A percentile compares a stretch with the other conserved stretches of the same genome.
These are phyloP conservation scores for Agonopterix subpropinquella DNA, from an alignment of 2,888 invertebrate genomes.

Conservation along the genomic window DNA sequence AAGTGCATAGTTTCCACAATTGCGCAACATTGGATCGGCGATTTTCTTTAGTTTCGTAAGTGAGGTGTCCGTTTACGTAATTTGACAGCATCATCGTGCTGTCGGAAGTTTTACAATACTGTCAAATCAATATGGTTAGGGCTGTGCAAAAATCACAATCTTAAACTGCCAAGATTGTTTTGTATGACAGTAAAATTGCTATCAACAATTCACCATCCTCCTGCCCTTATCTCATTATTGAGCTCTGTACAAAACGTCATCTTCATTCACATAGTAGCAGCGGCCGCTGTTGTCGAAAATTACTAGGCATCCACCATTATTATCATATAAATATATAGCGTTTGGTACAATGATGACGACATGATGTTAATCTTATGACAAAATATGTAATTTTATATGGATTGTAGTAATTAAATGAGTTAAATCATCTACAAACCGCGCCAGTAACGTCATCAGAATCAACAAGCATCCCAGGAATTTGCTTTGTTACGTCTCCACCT, in stretches of 20 bases:
- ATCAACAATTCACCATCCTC: background rate
- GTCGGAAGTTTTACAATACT: slow-evolving; percentile 15
- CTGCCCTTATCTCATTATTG: background rate
- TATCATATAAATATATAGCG: no score
- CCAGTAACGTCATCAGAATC: no score
- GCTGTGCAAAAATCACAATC: background rate
- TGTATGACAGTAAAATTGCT: background rate
- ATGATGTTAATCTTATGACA: no score
- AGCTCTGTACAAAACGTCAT: background rate
- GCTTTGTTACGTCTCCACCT: background rate
- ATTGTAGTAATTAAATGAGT: no score
- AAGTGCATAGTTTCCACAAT: slow-evolving; percentile 21
- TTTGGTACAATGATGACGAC: no score
- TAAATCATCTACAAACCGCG: no score
- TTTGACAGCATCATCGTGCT: slow-evolving; percentile 10
- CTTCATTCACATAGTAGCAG: background rate
- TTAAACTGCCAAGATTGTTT: background rate
- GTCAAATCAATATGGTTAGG: slow-evolving; percentile 3
- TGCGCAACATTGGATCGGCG: slow-evolving; percentile 24
- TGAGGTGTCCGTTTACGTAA: slow-evolving; percentile 18
- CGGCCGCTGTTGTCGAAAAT: background rate
- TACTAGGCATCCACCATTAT: no score
- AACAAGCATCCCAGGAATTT: no score
- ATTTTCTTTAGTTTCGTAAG: slow-evolving; percentile 39
- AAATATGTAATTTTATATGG: no score